Evolutionary conservation across 2,888 invertebrate genomes (phyloP).

Genomic region (Pyrrhia umbra): DNA sequence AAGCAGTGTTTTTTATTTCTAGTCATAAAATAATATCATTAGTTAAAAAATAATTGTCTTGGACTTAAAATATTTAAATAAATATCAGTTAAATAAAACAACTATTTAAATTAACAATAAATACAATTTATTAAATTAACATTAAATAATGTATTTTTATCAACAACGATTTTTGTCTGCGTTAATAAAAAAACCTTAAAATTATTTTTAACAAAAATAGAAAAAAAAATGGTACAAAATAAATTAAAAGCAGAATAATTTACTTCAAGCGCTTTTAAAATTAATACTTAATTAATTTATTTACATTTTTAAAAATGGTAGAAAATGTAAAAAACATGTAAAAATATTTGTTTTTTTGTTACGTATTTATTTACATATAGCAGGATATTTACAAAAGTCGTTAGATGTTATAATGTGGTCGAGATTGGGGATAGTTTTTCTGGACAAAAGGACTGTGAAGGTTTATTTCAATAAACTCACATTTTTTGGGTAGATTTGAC

Average conservation of each 20-base stretch:
- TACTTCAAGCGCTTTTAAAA: constrained; percentile 68
- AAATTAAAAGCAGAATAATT: constrained; percentile 78
- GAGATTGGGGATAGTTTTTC: constrained; percentile 12
- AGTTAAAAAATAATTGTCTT: background rate
- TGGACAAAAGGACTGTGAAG: too few species aligned
- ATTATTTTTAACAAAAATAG: constrained; percentile 54
- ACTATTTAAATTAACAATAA: constrained; percentile 79
- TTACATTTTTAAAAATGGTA: constrained; percentile 73
- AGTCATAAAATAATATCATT: constrained; percentile 14
- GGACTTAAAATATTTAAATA: too few species aligned
- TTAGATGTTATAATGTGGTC: constrained; percentile 33
- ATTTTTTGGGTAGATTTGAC: too few species aligned
- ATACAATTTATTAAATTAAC: constrained; percentile 82
- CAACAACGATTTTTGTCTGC: constrained; percentile 64
- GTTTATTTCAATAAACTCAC: too few species aligned
- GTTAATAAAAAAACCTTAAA: constrained; percentile 55
- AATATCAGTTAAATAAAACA: constrained; percentile 16
- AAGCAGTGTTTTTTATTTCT: background rate
- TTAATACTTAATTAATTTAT: constrained; percentile 70
- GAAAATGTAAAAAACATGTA: constrained; percentile 56
- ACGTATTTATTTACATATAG: constrained; percentile 65
- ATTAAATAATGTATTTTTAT: constrained; percentile 80
- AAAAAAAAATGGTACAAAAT: constrained; percentile 65
- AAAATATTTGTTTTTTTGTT: constrained; percentile 40
- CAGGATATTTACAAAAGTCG: constrained; percentile 73